Conservation (phyloP, 2,888 invertebrate genomes). For the Tanaodytes sp. region DNA sequence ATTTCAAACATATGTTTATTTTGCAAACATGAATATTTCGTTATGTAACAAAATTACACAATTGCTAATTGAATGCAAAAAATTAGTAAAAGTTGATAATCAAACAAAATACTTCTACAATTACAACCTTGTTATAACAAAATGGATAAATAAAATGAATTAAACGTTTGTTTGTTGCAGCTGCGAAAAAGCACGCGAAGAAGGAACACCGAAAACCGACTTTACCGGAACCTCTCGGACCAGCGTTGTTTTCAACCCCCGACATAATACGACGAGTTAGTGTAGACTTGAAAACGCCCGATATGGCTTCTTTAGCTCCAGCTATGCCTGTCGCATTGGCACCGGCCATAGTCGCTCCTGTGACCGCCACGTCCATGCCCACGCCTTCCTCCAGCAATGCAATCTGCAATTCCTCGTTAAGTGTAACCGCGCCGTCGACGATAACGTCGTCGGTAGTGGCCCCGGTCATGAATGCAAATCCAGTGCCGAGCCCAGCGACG, state of each 20-base stretch:
- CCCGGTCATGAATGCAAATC: background rate
- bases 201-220: constrained; percentile 77
- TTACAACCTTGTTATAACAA: too few species aligned
- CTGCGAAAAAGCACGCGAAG: constrained; percentile 65
- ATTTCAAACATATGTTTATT: too few species aligned
- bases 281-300: constrained; percentile 60
- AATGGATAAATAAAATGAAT: too few species aligned
- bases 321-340: background rate
- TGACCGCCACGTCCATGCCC: background rate
- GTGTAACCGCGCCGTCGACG: background rate
- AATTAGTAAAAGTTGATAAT: too few species aligned
- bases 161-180: constrained; percentile 52
- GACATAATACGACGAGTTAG: constrained; percentile 82
- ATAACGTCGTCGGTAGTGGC: background rate
- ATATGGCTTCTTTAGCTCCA: constrained; percentile 57
- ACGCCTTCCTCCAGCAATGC: background rate
- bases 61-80: too few species aligned
- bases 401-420: background rate
- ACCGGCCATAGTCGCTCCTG: background rate
- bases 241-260: constrained; percentile 84
- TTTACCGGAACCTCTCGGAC: constrained; percentile 75
- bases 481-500: too few species aligned
- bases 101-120: too few species aligned
- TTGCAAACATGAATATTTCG: background rate
- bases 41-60: too few species aligned